Evolutionary conservation across 2,888 invertebrate species (phyloP), one percentile per base, ranked within the genome.

Genomic region (Empis stercorea): DNA sequence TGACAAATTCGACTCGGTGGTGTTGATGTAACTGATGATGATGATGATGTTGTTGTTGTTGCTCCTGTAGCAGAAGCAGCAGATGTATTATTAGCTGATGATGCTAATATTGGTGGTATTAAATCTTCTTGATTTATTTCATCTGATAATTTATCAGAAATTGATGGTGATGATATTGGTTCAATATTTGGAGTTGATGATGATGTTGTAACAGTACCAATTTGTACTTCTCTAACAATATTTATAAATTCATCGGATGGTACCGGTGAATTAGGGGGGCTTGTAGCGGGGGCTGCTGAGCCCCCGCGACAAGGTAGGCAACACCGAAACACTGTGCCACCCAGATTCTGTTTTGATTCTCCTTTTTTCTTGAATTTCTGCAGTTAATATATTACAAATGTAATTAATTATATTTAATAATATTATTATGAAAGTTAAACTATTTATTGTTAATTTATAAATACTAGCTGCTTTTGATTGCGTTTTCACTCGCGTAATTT

Each of bases 231-330:
- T 48, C 51, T 55, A 43, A 54, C 52, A 55, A 52, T 51, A 51
- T 53, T 57, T 52, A 58, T 61, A 50, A 59, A 54, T 55, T 62
- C 62, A 56, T 64, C 61, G 57, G 55, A 55, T 50, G 61, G 58
- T 55, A 59, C 60, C 52, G 65, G 63, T 13, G 56, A 65, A 57
- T 61, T 63, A 57, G 69, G 65, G 60, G 76, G 76, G 68, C 77
- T 73, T 73, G 67, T 68, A 60, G 70, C 66, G 65, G 72, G 72
- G 72, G 78, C 75, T 71, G 76, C 71, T 72, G 81, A 79, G 76
- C 79, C 76, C 79, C 81, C 81, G 76, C 82, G 81, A 80, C 81
- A 83, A 78, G 82, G 83, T 79, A 82, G 77, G 76, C 82, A 82
- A 76, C 83, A 83, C 77, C 81, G 81, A 80, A 83, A 83, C 75